phyloP scores from a whole-genome alignment of 2,797 vertebrate genomes.

The Protosalanx chinensis region DNA sequence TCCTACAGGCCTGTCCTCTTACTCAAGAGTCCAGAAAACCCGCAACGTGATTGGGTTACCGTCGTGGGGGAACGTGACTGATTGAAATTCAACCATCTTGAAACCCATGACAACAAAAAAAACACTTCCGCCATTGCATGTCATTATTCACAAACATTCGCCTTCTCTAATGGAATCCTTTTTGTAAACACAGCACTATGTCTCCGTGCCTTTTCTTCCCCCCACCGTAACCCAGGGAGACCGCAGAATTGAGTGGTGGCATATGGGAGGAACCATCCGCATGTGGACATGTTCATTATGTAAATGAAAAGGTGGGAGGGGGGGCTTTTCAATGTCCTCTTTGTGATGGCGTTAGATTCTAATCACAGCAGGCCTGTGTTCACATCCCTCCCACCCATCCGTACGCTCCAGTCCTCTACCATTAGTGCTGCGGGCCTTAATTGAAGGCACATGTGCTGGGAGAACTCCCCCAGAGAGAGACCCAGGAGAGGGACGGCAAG shows the following conservation, averaged over 20 bases:
- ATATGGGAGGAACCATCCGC: conserved; percentile 29
- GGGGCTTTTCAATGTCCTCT: conserved; percentile 45
- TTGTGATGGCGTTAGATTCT: conserved; percentile 64
- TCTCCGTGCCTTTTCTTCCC: conserved; percentile 12
- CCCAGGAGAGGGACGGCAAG: conserved; percentile 37
- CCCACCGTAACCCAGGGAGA: conserved; percentile 13
- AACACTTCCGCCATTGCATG: too few species aligned
- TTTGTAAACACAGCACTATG: conserved; percentile 9
- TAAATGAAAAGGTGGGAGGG: background rate
- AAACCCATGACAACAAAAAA: background rate
- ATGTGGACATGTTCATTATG: conserved; percentile 16
- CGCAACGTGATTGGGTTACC: background rate
- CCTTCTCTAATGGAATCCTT: background rate
- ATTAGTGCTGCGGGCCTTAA: conserved; percentile 58
- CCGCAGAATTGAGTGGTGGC: conserved; percentile 24
- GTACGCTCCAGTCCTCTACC: conserved; percentile 41
- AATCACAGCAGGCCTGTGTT: conserved; percentile 60
- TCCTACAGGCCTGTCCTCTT: conserved; percentile 55
- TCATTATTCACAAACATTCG: background rate
- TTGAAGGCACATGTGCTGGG: conserved; percentile 67
- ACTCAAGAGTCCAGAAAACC: background rate
- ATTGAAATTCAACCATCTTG: background rate
- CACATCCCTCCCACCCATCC: conserved; percentile 42
- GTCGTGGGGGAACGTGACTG: background rate
- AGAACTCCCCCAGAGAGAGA: conserved; percentile 25